Percentiles rank a stretch among this genome's conserved stretches.
phyloP scores from a whole-genome alignment of 2,113 vertebrate species.

The Riparia riparia region DNA sequence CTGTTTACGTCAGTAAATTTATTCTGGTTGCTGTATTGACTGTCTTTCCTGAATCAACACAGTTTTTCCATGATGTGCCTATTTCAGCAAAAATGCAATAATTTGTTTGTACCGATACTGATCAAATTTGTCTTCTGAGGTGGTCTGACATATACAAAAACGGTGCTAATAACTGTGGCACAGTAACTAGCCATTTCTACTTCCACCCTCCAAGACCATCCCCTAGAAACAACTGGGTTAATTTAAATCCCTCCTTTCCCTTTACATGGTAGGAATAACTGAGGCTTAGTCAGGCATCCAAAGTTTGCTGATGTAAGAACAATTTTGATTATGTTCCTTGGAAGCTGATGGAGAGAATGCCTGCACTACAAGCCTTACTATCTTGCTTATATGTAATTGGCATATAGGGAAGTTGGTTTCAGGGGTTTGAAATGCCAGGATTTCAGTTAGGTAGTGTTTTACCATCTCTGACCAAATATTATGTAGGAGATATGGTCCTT shows the following conservation, averaged over 20 bases:
- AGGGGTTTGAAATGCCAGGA: neutral
- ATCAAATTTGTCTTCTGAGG: neutral
- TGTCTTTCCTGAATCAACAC: neutral
- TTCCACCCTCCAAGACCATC: neutral
- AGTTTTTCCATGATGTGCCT: neutral
- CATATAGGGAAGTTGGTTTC: neutral
- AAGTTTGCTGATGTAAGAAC: neutral
- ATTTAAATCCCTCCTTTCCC: neutral
- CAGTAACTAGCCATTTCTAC: neutral
- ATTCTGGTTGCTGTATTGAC: neutral
- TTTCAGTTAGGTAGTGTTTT: neutral
- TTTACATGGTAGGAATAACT: neutral
- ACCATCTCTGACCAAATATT: neutral
- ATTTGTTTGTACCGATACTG: rapidly evolving
- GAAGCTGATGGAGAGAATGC: neutral
- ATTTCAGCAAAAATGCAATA: neutral
- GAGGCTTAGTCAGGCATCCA: neutral
- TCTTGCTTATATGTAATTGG: neutral
- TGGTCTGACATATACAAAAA: neutral
- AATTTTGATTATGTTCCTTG: neutral
- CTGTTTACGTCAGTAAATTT: neutral
- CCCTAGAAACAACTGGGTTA: neutral
- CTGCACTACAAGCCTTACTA: neutral
- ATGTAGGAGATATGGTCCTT: neutral
- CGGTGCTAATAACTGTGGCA: neutral